These are phyloP conservation scores for Cryptocheilus praepositus DNA, from an alignment of 2,888 invertebrate species.

Conservation along the genomic window DNA sequence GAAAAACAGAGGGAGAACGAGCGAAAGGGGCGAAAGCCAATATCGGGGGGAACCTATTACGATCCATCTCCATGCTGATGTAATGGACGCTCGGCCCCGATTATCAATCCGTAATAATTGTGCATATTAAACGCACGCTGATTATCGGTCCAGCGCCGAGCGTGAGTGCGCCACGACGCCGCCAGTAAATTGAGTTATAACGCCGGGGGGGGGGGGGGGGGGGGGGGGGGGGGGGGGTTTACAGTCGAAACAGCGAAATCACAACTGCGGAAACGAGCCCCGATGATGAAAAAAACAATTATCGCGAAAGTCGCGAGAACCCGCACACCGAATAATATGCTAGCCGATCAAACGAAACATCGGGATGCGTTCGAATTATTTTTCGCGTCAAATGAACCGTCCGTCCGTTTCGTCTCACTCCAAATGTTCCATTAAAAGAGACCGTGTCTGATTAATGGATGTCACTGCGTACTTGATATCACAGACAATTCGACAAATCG, in stretches of 20 bases:
- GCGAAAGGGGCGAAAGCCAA: conserved; percentile 36
- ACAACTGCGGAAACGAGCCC: conserved; percentile 42
- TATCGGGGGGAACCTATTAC: conserved; percentile 60
- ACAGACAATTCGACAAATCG: no score
- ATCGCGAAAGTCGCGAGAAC: background rate
- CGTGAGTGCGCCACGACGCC: conserved; percentile 42
- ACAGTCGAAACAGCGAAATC: conserved; percentile 42
- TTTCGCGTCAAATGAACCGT: no score
- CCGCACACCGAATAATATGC: background rate
- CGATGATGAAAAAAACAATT: background rate
- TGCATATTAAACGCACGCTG: conserved; percentile 68
- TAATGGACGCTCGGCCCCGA: conserved; percentile 59
- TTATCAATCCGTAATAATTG: conserved; percentile 72
- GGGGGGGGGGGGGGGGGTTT: conserved; percentile 24
- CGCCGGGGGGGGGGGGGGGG: background rate
- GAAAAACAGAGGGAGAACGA: conserved; percentile 12
- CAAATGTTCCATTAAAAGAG: no score
- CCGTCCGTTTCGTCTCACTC: no score
- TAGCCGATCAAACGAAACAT: no score
- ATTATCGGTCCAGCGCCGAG: conserved; percentile 57
- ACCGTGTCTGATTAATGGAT: no score
- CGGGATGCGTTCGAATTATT: no score
- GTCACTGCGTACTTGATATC: no score
- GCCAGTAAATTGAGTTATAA: conserved; percentile 38
- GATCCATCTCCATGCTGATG: conserved; percentile 58